phyloP scores from a whole-genome alignment of 2,888 invertebrate species.

The Bruchidius siliquastri region DNA sequence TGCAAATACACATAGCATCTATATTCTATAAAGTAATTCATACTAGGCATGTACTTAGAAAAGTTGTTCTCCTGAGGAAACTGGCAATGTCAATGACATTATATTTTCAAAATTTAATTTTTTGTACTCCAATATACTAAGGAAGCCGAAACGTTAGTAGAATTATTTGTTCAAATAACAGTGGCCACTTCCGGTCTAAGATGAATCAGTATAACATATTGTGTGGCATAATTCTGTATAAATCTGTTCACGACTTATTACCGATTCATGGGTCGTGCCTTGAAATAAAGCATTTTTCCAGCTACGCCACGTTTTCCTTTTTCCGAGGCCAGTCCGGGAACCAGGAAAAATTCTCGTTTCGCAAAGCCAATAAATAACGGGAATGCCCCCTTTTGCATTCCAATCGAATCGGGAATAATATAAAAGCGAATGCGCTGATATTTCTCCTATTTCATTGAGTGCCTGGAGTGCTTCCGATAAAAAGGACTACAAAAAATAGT shows the following conservation, averaged over 20 bases:
- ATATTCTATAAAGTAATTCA: no score
- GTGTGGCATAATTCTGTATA: not conserved
- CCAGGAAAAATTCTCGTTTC: not conserved
- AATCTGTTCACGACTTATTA: not conserved
- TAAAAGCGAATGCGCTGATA: slow-evolving; percentile 8
- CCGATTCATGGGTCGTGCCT: not conserved
- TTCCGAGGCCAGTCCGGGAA: not conserved
- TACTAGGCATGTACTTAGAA: no score
- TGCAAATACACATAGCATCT: no score
- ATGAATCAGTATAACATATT: not conserved
- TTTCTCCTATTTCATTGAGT: slow-evolving; percentile 11
- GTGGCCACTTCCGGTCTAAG: no score
- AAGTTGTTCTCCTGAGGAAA: no score
- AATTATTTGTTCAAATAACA: no score
- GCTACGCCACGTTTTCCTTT: not conserved
- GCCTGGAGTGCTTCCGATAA: not conserved
- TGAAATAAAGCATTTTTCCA: not conserved
- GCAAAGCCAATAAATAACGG: not conserved
- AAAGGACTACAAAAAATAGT: not conserved
- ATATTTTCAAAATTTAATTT: no score
- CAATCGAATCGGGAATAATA: slow-evolving; percentile 6
- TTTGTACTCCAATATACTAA: no score
- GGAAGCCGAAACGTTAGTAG: no score
- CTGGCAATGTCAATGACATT: no score
- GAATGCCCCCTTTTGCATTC: slow-evolving; percentile 6